These are phyloP conservation scores for Phyllotreta striolata DNA, from an alignment of 2,888 invertebrate genomes.

Conservation along the genomic window DNA sequence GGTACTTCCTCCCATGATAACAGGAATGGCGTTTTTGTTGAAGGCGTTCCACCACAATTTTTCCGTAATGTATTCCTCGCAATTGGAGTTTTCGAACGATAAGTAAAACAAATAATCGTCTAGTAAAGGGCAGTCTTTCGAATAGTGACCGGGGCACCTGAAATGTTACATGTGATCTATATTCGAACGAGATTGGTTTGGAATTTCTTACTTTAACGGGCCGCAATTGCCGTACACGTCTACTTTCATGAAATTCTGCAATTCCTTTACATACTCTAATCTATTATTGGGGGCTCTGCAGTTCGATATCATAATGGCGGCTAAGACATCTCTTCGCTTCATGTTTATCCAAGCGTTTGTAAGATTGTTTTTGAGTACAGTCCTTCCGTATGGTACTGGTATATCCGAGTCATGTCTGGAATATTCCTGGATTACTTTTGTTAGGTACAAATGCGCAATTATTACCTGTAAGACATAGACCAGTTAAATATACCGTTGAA, in stretches of 20 bases:
- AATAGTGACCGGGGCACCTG: conserved; percentile 72
- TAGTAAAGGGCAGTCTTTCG: conserved; percentile 66
- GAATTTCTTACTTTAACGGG: conserved; percentile 50
- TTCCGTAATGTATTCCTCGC: conserved; percentile 75
- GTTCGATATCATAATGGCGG: conserved; percentile 68
- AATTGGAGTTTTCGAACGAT: conserved; percentile 75
- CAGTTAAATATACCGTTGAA: conserved; percentile 74
- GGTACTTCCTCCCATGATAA: conserved; percentile 69
- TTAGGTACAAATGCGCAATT: background rate
- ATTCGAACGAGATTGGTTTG: conserved; percentile 10
- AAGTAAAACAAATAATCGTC: conserved; percentile 72
- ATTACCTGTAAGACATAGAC: conserved; percentile 73
- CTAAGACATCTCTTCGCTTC: conserved; percentile 61
- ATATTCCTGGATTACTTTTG: conserved; percentile 7
- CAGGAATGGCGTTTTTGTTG: conserved; percentile 68
- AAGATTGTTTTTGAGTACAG: conserved; percentile 54
- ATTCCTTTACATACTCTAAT: conserved; percentile 64
- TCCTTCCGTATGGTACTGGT: conserved; percentile 73
- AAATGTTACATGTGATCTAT: conserved; percentile 49
- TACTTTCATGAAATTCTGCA: conserved; percentile 68
- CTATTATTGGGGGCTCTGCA: conserved; percentile 64
- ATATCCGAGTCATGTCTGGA: conserved; percentile 71
- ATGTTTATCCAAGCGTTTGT: conserved; percentile 38
- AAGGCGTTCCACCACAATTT: conserved; percentile 74
- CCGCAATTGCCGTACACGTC: conserved; percentile 69